Evolutionary conservation across 2,113 vertebrate species (phyloP), one percentile per base, ranked within the genome.

Genomic region (Callipepla squamata): DNA sequence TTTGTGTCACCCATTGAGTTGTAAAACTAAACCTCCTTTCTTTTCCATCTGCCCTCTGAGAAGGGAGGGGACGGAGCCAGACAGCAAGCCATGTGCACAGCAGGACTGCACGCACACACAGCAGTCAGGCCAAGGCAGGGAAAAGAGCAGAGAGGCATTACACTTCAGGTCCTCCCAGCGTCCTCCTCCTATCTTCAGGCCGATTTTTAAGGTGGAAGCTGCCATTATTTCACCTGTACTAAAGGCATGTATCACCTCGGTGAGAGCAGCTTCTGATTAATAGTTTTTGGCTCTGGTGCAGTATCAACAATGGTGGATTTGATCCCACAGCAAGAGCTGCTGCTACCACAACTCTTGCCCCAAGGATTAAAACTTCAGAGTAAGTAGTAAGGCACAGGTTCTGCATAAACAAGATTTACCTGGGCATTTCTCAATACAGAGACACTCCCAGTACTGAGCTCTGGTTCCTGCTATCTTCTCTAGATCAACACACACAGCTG

Each of bases 231-330:
- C 78, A 67, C 4, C 4, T 16, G 65, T 45, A 30, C 70, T 61
- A 72, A 45, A 32, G 5, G 26, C 2, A 65, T 4, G 0, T 19
- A n/a, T 72, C 78, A 68, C 3, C 68, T 9, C 58, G 16, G 58
- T 45, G 76, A 47, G 69, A 63, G 53, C 74, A 30, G 22, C 4
- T 38, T 11, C 59, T 51, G 36, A 42, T 13, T 26, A 79, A 51
- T 58, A 87, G 48, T 48, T 79, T 7, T 80, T 96, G 93, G 81
- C 85, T 91, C 74, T 42, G 68, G 67, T 57, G 66, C 57, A 80
- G 47, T 1, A 11, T 23, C 51, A 82, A 51, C 61, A 89, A 22
- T 5, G 22, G 13, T 62, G 68, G 55, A 78, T 28, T 53, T 38
- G 20, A 51, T 34, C 45, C 86, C 21, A 2, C 4, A 32, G 53